Conservation (phyloP, 2,113 vertebrate genomes). For the Sapayoa aenigma region DNA sequence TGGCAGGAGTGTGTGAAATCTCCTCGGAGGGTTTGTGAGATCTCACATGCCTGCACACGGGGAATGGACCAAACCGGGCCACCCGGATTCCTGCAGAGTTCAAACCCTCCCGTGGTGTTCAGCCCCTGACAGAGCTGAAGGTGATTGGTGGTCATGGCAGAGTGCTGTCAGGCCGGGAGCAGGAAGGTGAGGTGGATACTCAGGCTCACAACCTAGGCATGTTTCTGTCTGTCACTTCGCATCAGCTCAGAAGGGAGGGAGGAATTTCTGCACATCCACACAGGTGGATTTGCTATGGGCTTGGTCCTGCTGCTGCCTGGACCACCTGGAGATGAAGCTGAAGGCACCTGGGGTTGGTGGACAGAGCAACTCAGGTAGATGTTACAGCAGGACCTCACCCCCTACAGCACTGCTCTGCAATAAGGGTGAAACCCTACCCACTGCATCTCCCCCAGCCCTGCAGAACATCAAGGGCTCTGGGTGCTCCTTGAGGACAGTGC, state of each 20-base stretch:
- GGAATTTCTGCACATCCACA: neutral
- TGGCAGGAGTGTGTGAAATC: neutral
- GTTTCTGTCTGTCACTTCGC: neutral
- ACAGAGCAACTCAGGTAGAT: neutral
- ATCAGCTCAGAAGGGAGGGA: neutral
- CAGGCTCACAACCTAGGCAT: neutral
- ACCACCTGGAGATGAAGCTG: neutral
- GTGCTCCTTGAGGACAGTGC: neutral
- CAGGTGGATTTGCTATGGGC: accelerated
- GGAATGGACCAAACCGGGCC: neutral
- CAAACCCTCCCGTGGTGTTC: neutral
- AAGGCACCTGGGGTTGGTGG: neutral
- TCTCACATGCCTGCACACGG: neutral
- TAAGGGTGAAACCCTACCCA: neutral
- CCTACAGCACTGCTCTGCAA: neutral
- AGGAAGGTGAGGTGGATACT: neutral
- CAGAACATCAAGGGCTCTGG: neutral
- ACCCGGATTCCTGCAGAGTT: neutral
- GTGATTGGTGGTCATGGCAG: accelerated
- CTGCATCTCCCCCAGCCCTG: accelerated
- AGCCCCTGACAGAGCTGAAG: neutral
- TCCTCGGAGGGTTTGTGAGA: neutral
- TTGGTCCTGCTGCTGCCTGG: neutral
- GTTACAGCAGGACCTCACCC: neutral
- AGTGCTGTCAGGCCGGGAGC: neutral